Percentiles rank a stretch among this genome's conserved stretches.
Evolutionary conservation across 2,888 invertebrate species (phyloP).

Genomic region (Scelioninae gen. 2): DNA sequence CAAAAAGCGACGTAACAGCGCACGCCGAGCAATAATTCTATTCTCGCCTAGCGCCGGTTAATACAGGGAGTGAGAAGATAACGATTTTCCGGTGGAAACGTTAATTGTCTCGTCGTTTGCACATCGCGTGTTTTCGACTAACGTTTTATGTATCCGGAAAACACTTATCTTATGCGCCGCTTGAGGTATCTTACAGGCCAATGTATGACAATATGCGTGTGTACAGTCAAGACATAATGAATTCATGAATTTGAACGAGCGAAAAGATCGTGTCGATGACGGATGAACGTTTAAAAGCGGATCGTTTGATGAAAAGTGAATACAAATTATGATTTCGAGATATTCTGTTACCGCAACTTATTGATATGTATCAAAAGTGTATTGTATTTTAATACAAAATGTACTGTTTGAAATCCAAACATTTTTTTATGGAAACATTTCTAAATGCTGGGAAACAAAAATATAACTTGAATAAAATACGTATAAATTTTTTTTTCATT

Average conservation of each 20-base stretch:
- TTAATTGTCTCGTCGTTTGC: slow-evolving; percentile 61
- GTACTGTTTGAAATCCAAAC: too few species aligned
- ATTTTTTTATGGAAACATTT: too few species aligned
- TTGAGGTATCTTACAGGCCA: slow-evolving; percentile 18
- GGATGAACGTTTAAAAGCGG: slow-evolving; percentile 43
- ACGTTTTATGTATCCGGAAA: slow-evolving; percentile 54
- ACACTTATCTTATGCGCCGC: slow-evolving; percentile 45
- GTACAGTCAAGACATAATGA: slow-evolving; percentile 28
- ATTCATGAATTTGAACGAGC: slow-evolving; percentile 48
- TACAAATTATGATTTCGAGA: slow-evolving; percentile 15
- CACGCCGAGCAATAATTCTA: slow-evolving; percentile 32
- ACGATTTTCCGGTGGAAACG: slow-evolving; percentile 62
- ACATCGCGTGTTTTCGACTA: slow-evolving; percentile 52
- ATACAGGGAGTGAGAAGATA: slow-evolving; percentile 50
- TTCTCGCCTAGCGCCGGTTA: slow-evolving; percentile 24
- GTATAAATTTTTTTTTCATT: too few species aligned
- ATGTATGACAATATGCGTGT: slow-evolving; percentile 47
- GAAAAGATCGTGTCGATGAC: slow-evolving; percentile 46
- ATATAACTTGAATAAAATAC: too few species aligned
- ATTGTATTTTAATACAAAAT: too few species aligned
- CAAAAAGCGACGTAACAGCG: slow-evolving; percentile 8
- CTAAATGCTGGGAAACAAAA: too few species aligned
- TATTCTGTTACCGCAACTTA: too few species aligned
- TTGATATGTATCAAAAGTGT: too few species aligned
- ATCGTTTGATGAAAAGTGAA: slow-evolving; percentile 26